Evolutionary conservation across 2,888 invertebrate species (phyloP).

Genomic region (Drymonia ruficornis): DNA sequence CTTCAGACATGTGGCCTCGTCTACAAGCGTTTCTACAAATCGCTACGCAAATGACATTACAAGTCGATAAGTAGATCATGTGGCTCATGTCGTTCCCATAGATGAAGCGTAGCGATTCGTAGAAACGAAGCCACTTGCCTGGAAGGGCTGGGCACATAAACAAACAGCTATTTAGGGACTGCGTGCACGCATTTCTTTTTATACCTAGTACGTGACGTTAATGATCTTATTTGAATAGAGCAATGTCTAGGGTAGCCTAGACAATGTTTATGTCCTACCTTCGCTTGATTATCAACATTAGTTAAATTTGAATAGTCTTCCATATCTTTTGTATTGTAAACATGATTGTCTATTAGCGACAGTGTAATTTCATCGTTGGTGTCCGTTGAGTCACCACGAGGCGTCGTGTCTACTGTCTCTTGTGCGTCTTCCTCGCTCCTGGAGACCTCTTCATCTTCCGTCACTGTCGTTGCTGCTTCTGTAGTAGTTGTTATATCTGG

Average conservation of each 20-base stretch:
- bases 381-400: constrained; percentile 19
- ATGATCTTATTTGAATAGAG: background rate
- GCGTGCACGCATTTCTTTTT: no score
- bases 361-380: constrained; percentile 24
- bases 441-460: constrained; percentile 7
- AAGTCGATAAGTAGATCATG: no score
- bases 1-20: no score
- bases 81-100: no score
- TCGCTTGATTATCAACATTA: constrained; percentile 33
- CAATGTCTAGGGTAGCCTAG: background rate
- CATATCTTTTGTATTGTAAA: constrained; percentile 42
- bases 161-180: no score
- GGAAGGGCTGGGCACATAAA: no score
- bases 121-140: no score
- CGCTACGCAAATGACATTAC: no score
- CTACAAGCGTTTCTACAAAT: no score
- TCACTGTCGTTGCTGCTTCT: background rate
- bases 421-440: constrained; percentile 9
- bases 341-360: constrained; percentile 49
- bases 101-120: no score
- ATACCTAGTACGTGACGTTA: background rate
- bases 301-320: constrained; percentile 36
- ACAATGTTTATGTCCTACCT: constrained; percentile 21
- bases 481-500: background rate
- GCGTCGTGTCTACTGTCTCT: constrained; percentile 22